Percentiles rank a stretch among this genome's conserved stretches.
phyloP scores from a whole-genome alignment of 2,888 invertebrate species.

The Diplazon laetatorius region DNA sequence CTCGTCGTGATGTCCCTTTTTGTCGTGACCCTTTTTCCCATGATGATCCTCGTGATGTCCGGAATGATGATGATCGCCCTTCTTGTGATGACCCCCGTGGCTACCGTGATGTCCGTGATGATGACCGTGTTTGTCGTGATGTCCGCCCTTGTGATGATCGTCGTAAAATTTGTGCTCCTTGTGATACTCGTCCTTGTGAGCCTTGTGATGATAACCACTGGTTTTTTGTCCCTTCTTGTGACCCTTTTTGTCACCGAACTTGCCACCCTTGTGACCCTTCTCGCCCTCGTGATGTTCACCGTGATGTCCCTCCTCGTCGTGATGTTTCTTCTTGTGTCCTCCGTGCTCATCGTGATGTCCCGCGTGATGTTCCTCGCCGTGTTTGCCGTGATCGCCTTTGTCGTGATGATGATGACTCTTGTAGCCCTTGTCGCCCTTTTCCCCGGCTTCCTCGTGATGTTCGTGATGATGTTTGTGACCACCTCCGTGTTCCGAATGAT shows the following conservation, averaged over 20 bases:
- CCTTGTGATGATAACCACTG: constrained; percentile 92
- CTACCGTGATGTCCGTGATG: constrained; percentile 87
- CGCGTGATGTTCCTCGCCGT: constrained; percentile 85
- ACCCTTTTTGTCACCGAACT: constrained; percentile 91
- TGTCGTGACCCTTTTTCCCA: constrained; percentile 87
- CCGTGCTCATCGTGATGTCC: constrained; percentile 86
- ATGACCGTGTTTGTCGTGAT: constrained; percentile 88
- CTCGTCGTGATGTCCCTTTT: constrained; percentile 87
- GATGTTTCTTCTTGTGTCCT: constrained; percentile 86
- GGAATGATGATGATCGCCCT: constrained; percentile 86
- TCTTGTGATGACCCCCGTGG: constrained; percentile 87
- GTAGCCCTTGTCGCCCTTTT: constrained; percentile 91
- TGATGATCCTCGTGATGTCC: constrained; percentile 86
- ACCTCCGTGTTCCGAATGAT: constrained; percentile 84
- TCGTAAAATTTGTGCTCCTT: constrained; percentile 88
- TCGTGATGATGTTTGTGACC: constrained; percentile 88
- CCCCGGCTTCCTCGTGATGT: constrained; percentile 88
- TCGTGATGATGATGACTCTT: constrained; percentile 90
- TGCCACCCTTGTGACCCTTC: constrained; percentile 91
- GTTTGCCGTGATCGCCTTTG: constrained; percentile 85
- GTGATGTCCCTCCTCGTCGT: constrained; percentile 86
- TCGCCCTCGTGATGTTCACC: constrained; percentile 87
- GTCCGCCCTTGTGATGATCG: constrained; percentile 89
- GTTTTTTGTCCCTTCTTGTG: constrained; percentile 93
- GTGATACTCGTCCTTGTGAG: constrained; percentile 90